phyloP scores from a whole-genome alignment of 2,888 invertebrate genomes.

The Trichopoda pennipes region DNA sequence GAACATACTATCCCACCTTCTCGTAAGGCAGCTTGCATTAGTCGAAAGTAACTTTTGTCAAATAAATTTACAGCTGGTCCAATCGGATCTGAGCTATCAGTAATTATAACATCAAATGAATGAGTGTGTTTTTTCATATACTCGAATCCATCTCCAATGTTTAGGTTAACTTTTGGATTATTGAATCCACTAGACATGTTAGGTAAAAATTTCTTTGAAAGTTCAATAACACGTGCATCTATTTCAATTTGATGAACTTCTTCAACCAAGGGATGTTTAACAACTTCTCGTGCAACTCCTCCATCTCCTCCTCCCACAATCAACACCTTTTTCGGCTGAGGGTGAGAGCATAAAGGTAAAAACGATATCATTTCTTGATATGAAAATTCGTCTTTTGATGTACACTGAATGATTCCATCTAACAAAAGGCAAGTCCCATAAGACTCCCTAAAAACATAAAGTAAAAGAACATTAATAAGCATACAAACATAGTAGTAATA shows the following conservation, averaged over 20 bases:
- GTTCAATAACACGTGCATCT: slow-evolving; percentile 93
- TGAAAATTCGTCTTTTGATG: slow-evolving; percentile 96
- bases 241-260: slow-evolving; percentile 96
- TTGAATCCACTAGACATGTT: slow-evolving; percentile 94
- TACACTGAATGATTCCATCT: slow-evolving; percentile 98
- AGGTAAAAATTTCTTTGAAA: slow-evolving; percentile 93
- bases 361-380: slow-evolving; percentile 99
- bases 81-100: slow-evolving; percentile 98
- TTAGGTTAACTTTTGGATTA: slow-evolving; percentile 90
- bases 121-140: slow-evolving; percentile 92
- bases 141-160: slow-evolving; percentile 96
- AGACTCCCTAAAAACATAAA: slow-evolving; percentile 74
- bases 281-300: slow-evolving; percentile 96
- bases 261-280: slow-evolving; percentile 94
- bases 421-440: slow-evolving; percentile 93
- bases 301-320: slow-evolving; percentile 99
- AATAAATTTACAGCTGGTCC: slow-evolving; percentile 87
- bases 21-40: slow-evolving; percentile 91
- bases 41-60: slow-evolving; percentile 89
- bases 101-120: slow-evolving; percentile 98
- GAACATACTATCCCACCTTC: slow-evolving; percentile 96
- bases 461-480: not conserved
- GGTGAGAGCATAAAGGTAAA: slow-evolving; percentile 94
- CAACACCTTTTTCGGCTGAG: slow-evolving; percentile 93
- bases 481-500: not conserved